phyloP scores from a whole-genome alignment of 1,140 invertebrate species.

The Phocides pigmalion region DNA sequence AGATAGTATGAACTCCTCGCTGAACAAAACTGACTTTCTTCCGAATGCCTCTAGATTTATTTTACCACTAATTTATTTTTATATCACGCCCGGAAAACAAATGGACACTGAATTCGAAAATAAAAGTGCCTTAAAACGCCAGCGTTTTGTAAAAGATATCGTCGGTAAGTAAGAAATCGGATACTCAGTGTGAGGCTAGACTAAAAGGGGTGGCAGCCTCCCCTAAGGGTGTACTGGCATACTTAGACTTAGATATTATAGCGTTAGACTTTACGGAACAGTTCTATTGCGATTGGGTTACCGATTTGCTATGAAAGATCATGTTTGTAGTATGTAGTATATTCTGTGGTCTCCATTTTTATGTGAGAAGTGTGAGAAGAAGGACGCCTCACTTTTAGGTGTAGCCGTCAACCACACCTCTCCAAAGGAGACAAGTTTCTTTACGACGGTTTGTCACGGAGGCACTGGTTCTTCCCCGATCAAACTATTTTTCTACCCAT shows the following conservation, averaged over 20 bases:
- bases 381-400: too few species aligned
- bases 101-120: conserved; percentile 33
- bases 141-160: conserved; percentile 33
- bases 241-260: conserved; percentile 8
- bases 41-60: conserved; percentile 22
- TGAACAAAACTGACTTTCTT: conserved; percentile 14
- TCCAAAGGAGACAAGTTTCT: too few species aligned
- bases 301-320: background rate
- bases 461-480: too few species aligned
- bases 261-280: conserved; percentile 4
- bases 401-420: too few species aligned
- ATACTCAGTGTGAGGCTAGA: conserved; percentile 30
- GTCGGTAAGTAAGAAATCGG: conserved; percentile 35
- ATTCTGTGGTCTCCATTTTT: too few species aligned
- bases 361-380: too few species aligned
- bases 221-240: background rate
- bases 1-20: background rate
- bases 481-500: too few species aligned
- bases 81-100: conserved; percentile 29
- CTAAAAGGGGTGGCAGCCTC: conserved; percentile 29
- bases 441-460: too few species aligned
- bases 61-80: conserved; percentile 31
- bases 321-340: too few species aligned
- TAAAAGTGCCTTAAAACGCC: conserved; percentile 27
- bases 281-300: background rate